Percentiles rank a stretch among this genome's conserved stretches.
Evolutionary conservation across 2,888 invertebrate species (phyloP).

Genomic region (Tinea pellionella): DNA sequence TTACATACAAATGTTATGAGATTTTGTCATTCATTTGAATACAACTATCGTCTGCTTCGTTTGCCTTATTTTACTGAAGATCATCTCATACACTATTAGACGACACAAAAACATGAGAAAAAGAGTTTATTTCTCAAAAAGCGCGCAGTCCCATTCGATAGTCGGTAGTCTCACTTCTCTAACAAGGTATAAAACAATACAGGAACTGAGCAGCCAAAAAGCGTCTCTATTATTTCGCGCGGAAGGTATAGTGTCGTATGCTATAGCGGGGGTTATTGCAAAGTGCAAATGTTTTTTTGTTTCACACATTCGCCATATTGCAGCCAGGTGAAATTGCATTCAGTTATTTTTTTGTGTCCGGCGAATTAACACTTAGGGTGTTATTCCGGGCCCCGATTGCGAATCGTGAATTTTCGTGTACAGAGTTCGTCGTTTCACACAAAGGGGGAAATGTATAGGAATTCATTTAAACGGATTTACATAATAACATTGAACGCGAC

Average conservation of each 20-base stretch:
- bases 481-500: too few relatives aligned
- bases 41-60: too few relatives aligned
- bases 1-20: too few relatives aligned
- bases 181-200: slow-evolving; percentile 7
- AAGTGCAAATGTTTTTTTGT: slow-evolving; percentile 1
- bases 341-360: neutral
- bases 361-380: slow-evolving; percentile 7
- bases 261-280: neutral
- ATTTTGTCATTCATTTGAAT: too few relatives aligned
- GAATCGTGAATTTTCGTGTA: neutral
- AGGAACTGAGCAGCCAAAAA: neutral
- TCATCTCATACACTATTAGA: too few relatives aligned
- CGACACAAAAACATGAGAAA: neutral
- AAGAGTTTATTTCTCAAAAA: slow-evolving; percentile 4
- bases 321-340: slow-evolving; percentile 11
- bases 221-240: neutral
- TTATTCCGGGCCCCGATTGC: neutral
- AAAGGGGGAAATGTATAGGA: neutral
- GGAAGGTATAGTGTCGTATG: neutral
- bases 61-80: too few relatives aligned
- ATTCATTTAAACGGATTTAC: neutral
- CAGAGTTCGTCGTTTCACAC: neutral
- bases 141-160: slow-evolving; percentile 3
- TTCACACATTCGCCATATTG: slow-evolving; percentile 1
- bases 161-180: neutral